Evolutionary conservation across 2,888 invertebrate genomes (phyloP), one percentile per base, ranked within the genome.

Genomic region (Toxonevra muliebris): DNA sequence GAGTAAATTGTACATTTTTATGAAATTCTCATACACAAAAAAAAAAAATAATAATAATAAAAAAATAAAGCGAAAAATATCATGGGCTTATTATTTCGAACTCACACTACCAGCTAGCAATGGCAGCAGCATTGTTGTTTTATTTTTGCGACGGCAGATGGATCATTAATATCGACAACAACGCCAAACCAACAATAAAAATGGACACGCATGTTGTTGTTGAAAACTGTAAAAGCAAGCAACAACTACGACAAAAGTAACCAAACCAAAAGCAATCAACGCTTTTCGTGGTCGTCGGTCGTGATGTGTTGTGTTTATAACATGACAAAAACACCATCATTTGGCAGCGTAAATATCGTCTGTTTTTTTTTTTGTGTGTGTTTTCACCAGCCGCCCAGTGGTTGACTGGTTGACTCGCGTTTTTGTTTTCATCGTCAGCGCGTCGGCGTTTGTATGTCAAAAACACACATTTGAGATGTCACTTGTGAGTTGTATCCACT

Each of bases 371-470:
- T 54, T 5, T 13, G 15, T 62, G 42, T 55, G 45, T 41, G 55
- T 43, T 41, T 17, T 43, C 42, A 55, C 42, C 42, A 12, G 40
- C 17, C 61, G 52, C 61, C 52, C 43, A 54, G 20, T 19, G 53
- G n/a, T 42, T 63, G 53, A n/a, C 19, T 55, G 55, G 2, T 4
- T 62, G 43, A 48, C 45, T 48, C 20, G 20, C 45, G 41, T 20
- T 50, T 41, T 17, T 52, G 40, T 45, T 63, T 20, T 13, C 41
- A 41, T 17, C 48, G 50, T 61, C 20, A 30, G 1, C n/a, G 19
- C 20, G 42, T 53, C 50, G 50, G 52, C 52, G 55, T 57, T 64
- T 57, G 30, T 30, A 30, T 30, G 65, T 65, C 65, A 65, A 41
- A 30, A 30, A 65, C 15, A 15, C 43, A 65, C 17, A 48, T 48